Conservation (phyloP, 2,113 vertebrate species). For the Ptyas mucosa region DNA sequence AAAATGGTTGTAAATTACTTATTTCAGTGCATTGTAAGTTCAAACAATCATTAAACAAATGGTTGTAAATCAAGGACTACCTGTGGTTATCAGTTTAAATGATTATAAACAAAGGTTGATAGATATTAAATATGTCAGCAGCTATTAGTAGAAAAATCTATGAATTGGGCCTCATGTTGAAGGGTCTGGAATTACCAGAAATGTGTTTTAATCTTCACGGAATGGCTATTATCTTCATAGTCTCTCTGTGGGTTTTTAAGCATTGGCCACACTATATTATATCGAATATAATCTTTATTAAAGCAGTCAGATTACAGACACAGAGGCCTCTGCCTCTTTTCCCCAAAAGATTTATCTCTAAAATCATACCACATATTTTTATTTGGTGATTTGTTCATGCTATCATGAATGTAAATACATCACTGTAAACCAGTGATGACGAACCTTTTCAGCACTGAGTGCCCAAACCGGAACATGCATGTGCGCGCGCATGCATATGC, state of each 20-base stretch:
- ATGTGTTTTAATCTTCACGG: not conserved
- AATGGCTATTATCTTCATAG: not conserved
- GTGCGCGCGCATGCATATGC: no score
- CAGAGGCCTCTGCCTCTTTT: not conserved
- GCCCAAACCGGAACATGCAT: no score
- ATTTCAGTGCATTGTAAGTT: no score
- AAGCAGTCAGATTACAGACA: slow-evolving; percentile 17
- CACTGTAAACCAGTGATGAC: not conserved
- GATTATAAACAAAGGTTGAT: not conserved
- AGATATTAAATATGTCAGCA: not conserved
- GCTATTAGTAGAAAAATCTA: not conserved
- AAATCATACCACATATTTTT: slow-evolving; percentile 22
- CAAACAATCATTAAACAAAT: no score
- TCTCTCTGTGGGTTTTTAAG: not conserved
- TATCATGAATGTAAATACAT: slow-evolving; percentile 43
- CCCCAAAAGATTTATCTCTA: slow-evolving; percentile 25
- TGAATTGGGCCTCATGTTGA: not conserved
- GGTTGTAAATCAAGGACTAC: no score
- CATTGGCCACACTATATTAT: not conserved
- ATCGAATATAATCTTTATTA: not conserved
- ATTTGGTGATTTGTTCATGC: slow-evolving; percentile 39
- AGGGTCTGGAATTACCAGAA: not conserved
- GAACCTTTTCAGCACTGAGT: no score
- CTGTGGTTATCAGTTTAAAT: no score
- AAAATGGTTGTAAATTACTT: no score